Evolutionary conservation across 2,888 invertebrate genomes (phyloP), one percentile per base, ranked within the genome.

Genomic region (Hipparchia semele): DNA sequence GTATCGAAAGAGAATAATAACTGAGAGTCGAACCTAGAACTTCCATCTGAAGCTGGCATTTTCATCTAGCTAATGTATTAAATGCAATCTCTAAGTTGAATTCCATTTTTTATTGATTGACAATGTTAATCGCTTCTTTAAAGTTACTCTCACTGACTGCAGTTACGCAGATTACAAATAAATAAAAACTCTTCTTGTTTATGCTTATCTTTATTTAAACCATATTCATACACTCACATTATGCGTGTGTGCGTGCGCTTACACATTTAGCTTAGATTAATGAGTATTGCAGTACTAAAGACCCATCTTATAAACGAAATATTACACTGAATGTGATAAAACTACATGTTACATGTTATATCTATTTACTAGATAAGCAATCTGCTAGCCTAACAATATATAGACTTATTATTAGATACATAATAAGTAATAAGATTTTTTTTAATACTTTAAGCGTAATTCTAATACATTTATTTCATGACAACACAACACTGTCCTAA

Each of bases 281-380:
- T 93, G 93, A 93, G 93, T 93, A 93, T 93, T 93, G 85, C 76
- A 83, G 93, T 93, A 93, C 92, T 87, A 87, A 76, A 82, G 80
- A 83, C 80, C 79, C 77, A 68, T 82, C 80, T 79, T 79, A 80
- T 79, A 81, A 76, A 83, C 79, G 86, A 85, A 81, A 81, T 83
- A 79, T 83, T 87, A 91, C 88, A 91, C 88, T 88, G 89, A 90
- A 91, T 90, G 87, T 87, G 86, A 90, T 82, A 87, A 87, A 83
- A 82, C 77, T 80, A 80, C 76, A 9, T 51, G 56, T 58, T 33
- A 65, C 51, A 51, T 9, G 13, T 62, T n/a, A 65, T 53, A 65
- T 51, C 23, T 65, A 51, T 10, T 33, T 33, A 53, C 33, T 23
- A 53, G 51, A 65, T 10, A 65, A 65, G 65, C 65, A 53, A 53